Conservation (phyloP, 2,888 invertebrate genomes). For the Palloptera scutellata region DNA sequence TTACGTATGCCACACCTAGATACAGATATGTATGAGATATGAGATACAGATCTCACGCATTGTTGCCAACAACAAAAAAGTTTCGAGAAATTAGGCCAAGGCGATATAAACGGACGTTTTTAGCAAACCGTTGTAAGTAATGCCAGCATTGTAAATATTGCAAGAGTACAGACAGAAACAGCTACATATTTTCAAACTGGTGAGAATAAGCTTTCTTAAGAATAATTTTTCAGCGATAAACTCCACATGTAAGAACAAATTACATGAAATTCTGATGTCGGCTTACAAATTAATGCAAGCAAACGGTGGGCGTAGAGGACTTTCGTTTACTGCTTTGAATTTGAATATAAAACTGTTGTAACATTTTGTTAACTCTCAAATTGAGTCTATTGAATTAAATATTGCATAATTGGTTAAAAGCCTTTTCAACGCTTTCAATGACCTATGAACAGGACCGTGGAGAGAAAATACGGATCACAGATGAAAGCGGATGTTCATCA, state of each 20-base stretch:
- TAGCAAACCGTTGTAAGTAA: conserved; percentile 36
- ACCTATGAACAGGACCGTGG: no score
- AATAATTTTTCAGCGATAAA: no score
- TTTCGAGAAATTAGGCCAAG: conserved; percentile 39
- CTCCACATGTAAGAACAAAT: no score
- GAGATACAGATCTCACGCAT: neutral
- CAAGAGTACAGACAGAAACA: neutral
- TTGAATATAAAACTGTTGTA: no score
- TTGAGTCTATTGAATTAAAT: no score
- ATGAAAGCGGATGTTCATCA: no score
- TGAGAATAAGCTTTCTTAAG: neutral
- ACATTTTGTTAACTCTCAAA: no score
- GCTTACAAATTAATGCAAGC: neutral
- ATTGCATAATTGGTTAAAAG: no score
- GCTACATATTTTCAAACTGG: neutral
- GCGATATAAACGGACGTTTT: conserved; percentile 43
- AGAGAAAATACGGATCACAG: no score
- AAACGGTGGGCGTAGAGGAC: neutral
- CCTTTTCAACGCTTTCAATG: no score
- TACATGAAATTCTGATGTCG: neutral
- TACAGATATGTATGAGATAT: neutral
- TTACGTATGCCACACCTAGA: conserved; percentile 10
- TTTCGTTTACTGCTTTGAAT: no score
- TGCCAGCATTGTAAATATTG: conserved; percentile 2
- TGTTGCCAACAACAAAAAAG: neutral